Evolutionary conservation across 1,140 invertebrate species (phyloP), one percentile per base, ranked within the genome.

Genomic region (Lerema accius): DNA sequence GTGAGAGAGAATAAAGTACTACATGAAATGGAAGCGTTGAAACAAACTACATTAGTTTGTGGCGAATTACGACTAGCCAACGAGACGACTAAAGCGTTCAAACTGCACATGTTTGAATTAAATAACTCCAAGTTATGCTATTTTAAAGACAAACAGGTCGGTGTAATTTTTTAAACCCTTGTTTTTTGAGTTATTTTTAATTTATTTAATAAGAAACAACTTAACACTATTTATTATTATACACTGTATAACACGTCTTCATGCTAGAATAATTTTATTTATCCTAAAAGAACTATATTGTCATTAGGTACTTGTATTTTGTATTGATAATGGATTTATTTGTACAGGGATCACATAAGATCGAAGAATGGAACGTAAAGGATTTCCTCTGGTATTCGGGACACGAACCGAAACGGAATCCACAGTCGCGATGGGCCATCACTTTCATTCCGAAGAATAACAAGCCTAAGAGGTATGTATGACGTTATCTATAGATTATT

Each of bases 361-460:
- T 95, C 6, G 93, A 93, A 58, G 94, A 94, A 61, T 97, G 95
- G 95, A 92, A 93, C 69, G 92, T 96, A 14, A 95, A 96, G 81
- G 95, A 96, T 78, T 93, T 96, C 40, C 80, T 94, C 4, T 96
- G 95, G 94, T 98, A 97, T 87, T 89, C 96, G 59, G 96, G 97
- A 6, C 93, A 95, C 76, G 96, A 97, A 76, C 80, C 94, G 0
- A 97, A 96, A 80, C 90, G 96, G 55, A 95, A 94, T 83, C 94
- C 96, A n/a, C 95, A 95, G 53, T 94, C 93, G 62, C 94, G 94
- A 45, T 96, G 95, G 95, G 92, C 94, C 0, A 93, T 97, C 16
- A 97, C 96, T 0, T 96, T 96, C 68, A 94, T 96, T 67, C 83
- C 92, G 1, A 94, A 93, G 76, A 94, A 94, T 67, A 93, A 93